phyloP scores from a whole-genome alignment of 2,113 vertebrate species.

The Cathartes aura region DNA sequence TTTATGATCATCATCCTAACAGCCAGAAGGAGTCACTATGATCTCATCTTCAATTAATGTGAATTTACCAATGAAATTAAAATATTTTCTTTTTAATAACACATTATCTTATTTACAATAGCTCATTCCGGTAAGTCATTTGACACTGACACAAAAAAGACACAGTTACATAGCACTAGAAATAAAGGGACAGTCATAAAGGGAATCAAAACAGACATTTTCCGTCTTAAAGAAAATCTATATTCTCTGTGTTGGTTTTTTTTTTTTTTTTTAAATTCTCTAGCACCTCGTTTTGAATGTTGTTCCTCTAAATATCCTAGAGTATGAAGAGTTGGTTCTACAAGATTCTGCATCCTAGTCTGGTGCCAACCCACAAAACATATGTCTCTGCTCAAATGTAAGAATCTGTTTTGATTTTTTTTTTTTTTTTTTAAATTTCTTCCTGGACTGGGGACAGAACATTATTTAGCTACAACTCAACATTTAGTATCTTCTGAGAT shows the following conservation, averaged over 20 bases:
- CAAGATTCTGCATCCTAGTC: conserved; percentile 52
- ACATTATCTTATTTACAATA: background rate
- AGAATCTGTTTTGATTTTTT: conserved; percentile 42
- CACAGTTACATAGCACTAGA: background rate
- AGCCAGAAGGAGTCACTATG: background rate
- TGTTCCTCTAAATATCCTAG: conserved; percentile 54
- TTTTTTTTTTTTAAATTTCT: background rate
- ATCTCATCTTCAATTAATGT: background rate
- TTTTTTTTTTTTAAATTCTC: background rate
- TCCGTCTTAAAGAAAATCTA: background rate
- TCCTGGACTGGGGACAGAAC: conserved; percentile 44
- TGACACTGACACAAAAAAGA: background rate
- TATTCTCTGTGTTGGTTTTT: background rate
- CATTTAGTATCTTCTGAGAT: background rate
- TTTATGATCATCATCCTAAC: background rate
- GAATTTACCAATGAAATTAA: background rate
- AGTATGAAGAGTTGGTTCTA: conserved; percentile 60
- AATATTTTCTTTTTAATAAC: background rate
- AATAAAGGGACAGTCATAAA: background rate
- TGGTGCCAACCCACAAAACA: conserved; percentile 70
- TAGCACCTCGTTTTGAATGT: conserved; percentile 39
- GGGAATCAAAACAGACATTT: background rate
- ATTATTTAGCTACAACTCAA: background rate
- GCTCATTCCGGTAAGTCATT: fast-evolving
- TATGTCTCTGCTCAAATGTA: conserved; percentile 68